Evolutionary conservation across 2,113 vertebrate species (phyloP).

Genomic region (Ochotona princeps): DNA sequence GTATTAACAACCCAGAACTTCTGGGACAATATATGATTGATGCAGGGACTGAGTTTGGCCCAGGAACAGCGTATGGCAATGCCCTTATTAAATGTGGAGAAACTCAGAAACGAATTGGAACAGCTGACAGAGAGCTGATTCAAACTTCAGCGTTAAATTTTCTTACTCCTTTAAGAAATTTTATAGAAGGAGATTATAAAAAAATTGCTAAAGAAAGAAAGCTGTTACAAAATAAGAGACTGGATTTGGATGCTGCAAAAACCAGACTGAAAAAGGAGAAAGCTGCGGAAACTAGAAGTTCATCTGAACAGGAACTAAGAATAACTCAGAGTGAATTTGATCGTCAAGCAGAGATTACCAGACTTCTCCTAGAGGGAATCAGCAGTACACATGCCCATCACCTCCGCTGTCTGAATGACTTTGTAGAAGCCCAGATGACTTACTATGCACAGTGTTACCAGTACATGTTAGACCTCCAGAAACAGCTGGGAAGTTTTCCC

Average conservation of each 20-base stretch:
- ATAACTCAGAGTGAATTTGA: conserved; percentile 99
- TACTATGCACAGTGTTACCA: conserved; percentile 99
- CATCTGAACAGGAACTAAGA: conserved; percentile 96
- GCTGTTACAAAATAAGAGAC: conserved; percentile 95
- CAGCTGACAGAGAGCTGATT: conserved; percentile 96
- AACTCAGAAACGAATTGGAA: conserved; percentile 96
- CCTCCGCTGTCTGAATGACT: conserved; percentile 97
- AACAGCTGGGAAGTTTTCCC: conserved; percentile 98
- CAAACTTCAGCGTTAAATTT: conserved; percentile 97
- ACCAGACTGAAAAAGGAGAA: conserved; percentile 97
- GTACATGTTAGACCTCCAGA: conserved; percentile 99
- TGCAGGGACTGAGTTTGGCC: conserved; percentile 96
- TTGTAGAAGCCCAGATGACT: conserved; percentile 98
- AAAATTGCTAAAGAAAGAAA: conserved; percentile 99
- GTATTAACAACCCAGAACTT: conserved; percentile 96
- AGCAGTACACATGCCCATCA: conserved; percentile 99
- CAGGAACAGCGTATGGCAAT: conserved; percentile 97
- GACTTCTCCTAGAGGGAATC: conserved; percentile 96
- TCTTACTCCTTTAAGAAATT: conserved; percentile 97
- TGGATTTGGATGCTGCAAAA: conserved; percentile 99
- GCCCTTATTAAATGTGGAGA: conserved; percentile 98
- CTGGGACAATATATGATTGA: conserved; percentile 97
- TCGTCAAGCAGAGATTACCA: conserved; percentile 97
- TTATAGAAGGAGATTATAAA: conserved; percentile 99
- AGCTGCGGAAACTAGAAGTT: conserved; percentile 93